Conservation (phyloP, 2,113 vertebrate species). For the Danio rerio region GRCz12tu NC_133195.1:39711001-39711500, state of each 20-base stretch:
- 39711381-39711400: slow-evolving; percentile 94
- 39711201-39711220: slow-evolving; percentile 97
- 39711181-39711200: slow-evolving; percentile 92
- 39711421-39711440: slow-evolving; percentile 86
- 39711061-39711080: slow-evolving; percentile 80
- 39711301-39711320: slow-evolving; percentile 78
- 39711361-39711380: slow-evolving; percentile 97
- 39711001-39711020: slow-evolving; percentile 72
- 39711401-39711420: slow-evolving; percentile 92
- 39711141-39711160: slow-evolving; percentile 82
- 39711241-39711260: slow-evolving; percentile 89
- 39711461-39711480: slow-evolving; percentile 82
- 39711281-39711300: slow-evolving; percentile 64
- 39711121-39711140: slow-evolving; percentile 87
- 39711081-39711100: slow-evolving; percentile 74
- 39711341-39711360: slow-evolving; percentile 95
- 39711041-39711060: slow-evolving; percentile 78
- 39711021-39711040: slow-evolving; percentile 77
- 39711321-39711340: slow-evolving; percentile 88
- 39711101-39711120: slow-evolving; percentile 75
- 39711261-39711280: slow-evolving; percentile 76
- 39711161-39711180: slow-evolving; percentile 87
- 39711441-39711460: slow-evolving; percentile 73
- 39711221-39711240: slow-evolving; percentile 91
- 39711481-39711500: slow-evolving; percentile 85